Evolutionary conservation across 2,888 invertebrate species (phyloP), one percentile per base, ranked within the genome.

Genomic region (Epiblema foenella): DNA sequence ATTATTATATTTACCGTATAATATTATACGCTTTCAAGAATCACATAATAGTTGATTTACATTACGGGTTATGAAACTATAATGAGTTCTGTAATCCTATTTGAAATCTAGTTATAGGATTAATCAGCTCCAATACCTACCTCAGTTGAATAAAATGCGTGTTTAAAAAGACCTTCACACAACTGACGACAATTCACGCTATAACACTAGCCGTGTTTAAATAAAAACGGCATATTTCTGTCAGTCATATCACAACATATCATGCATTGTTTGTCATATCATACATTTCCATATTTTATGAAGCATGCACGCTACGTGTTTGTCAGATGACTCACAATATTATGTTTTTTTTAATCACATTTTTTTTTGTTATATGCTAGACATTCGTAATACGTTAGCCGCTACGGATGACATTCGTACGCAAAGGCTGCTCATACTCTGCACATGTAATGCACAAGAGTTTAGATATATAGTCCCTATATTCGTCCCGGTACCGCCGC

Each of bases 191-290:
- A 70, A 54, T 65, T 46, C 51, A 46, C 59, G 24, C 17, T 65
- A 29, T 67, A 59, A 51, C 49, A 49, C 42, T 62, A 57, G 24
- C 39, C 39, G 24, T 57, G 24, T 63, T 63, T 37, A 57, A 69
- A 69, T 46, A 60, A 52, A 52, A 69, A 65, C 64, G 51, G 62
- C 60, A 60, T 70, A 65, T 51, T 69, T 69, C 52, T 69, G 69
- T 18, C 63, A 69, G 18, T 39, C 51, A 70, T 66, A 70, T 70
- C 64, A 58, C 58, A 59, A 42, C 57, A 65, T 65, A 42, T 52
- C 59, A 46, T 54, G 42, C 65, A 70, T 70, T 70, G 70, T 70
- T 70, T 46, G 42, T 46, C 59, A 54, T 59, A 12, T 58, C 33
- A 29, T 52, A 58, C 51, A 70, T 54, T 66, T 70, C 65, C 59